Conservation (phyloP, 2,797 vertebrate species). For the Scomberomorus guttatus region DNA sequence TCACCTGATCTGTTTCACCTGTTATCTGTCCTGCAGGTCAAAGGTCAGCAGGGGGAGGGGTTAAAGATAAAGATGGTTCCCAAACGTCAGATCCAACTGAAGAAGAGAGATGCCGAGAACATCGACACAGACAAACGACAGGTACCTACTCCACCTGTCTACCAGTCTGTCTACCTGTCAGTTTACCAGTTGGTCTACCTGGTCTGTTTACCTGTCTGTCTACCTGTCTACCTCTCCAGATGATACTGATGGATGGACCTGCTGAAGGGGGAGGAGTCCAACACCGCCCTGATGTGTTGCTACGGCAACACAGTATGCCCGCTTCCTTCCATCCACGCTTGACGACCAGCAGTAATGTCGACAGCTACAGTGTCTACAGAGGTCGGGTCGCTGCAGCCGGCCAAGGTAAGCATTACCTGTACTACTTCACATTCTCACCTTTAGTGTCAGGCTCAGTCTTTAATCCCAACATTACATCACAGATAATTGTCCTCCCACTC, state of each 20-base stretch:
- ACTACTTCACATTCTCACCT: not conserved
- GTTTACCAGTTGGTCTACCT: not conserved
- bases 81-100: slow-evolving; percentile 92
- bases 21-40: slow-evolving; percentile 26
- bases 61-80: slow-evolving; percentile 89
- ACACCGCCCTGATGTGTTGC: slow-evolving; percentile 75
- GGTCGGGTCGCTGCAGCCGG: slow-evolving; percentile 31
- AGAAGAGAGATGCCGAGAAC: slow-evolving; percentile 75
- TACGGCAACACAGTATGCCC: slow-evolving; percentile 83
- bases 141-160: not conserved
- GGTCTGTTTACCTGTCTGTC: not conserved
- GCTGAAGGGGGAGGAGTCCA: not conserved
- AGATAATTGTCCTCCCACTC: too few species aligned
- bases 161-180: not conserved
- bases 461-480: too few species aligned
- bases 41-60: slow-evolving; percentile 75
- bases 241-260: not conserved
- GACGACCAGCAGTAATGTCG: not conserved
- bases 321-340: slow-evolving; percentile 62
- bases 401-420: slow-evolving; percentile 45
- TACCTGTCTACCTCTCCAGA: slow-evolving; percentile 30
- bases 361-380: slow-evolving; percentile 37
- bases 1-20: not conserved
- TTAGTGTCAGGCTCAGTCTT: too few species aligned
- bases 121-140: slow-evolving; percentile 43